These are phyloP conservation scores for Anneissia japonica DNA, from an alignment of 35 echinoderm and acorn worm species.

Conservation along the genomic window DNA sequence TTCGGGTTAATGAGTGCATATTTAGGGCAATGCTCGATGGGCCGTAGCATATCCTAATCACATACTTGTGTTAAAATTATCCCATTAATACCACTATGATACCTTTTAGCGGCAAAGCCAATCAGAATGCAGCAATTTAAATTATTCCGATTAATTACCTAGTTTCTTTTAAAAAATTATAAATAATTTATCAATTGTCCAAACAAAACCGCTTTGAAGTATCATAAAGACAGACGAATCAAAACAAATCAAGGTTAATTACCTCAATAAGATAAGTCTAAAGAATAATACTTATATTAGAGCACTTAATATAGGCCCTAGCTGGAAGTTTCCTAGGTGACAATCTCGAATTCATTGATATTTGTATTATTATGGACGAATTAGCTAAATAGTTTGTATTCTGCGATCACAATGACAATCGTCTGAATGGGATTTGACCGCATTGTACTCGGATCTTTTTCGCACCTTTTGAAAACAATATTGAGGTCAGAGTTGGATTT, in stretches of 20 bases:
- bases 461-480: not conserved
- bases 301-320: too few relatives aligned
- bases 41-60: too few relatives aligned
- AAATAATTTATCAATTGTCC: not conserved
- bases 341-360: not conserved
- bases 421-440: not conserved
- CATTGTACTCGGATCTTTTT: not conserved
- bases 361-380: not conserved
- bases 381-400: not conserved
- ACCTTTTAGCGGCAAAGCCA: not conserved
- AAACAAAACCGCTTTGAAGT: not conserved
- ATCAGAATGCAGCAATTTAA: not conserved
- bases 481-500: not conserved
- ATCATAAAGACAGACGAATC: not conserved
- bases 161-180: not conserved
- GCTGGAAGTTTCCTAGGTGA: not conserved
- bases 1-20: not conserved
- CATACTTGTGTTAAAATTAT: too few relatives aligned
- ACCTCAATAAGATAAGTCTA: too few relatives aligned
- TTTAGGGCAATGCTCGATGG: too few relatives aligned
- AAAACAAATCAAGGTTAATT: not conserved
- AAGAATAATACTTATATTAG: too few relatives aligned
- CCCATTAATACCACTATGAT: too few relatives aligned
- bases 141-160: not conserved
- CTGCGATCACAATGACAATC: not conserved